Percentiles rank a stretch among this genome's conserved stretches.
These are phyloP conservation scores for Pammene aurita DNA, from an alignment of 2,888 invertebrate species.

Conservation along the genomic window DNA sequence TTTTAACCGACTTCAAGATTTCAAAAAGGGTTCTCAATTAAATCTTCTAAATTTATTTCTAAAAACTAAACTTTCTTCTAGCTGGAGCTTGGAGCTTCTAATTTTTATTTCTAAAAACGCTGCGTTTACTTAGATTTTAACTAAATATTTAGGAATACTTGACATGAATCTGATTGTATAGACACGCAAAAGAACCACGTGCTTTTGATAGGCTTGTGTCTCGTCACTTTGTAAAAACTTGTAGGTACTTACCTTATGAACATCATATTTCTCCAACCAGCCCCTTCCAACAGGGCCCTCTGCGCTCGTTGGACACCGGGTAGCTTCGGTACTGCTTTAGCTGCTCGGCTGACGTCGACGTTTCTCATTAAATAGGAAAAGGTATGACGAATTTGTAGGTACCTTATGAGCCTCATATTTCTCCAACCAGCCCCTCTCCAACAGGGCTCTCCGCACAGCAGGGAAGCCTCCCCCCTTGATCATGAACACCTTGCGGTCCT, in stretches of 20 bases:
- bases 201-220: too few relatives aligned
- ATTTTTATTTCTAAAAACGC: too few relatives aligned
- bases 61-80: too few relatives aligned
- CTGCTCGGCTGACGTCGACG: conserved; percentile 69
- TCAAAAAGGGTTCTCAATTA: too few relatives aligned
- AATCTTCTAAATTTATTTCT: too few relatives aligned
- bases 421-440: conserved; percentile 89
- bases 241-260: conserved; percentile 73
- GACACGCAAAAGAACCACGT: too few relatives aligned
- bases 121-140: too few relatives aligned
- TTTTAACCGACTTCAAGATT: too few relatives aligned
- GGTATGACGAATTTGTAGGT: conserved; percentile 30
- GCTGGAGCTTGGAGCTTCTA: too few relatives aligned
- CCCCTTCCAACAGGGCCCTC: conserved; percentile 87
- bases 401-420: conserved; percentile 83
- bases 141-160: too few relatives aligned
- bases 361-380: conserved; percentile 49
- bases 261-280: conserved; percentile 88
- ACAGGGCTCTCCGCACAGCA: conserved; percentile 86
- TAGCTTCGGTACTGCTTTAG: conserved; percentile 79
- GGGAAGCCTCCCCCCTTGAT: conserved; percentile 89
- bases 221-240: too few relatives aligned
- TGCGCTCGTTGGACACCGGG: conserved; percentile 87
- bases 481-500: conserved; percentile 86
- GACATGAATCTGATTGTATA: too few relatives aligned